phyloP scores from a whole-genome alignment of 2,113 vertebrate species.

The Bolborhynchus lineola region DNA sequence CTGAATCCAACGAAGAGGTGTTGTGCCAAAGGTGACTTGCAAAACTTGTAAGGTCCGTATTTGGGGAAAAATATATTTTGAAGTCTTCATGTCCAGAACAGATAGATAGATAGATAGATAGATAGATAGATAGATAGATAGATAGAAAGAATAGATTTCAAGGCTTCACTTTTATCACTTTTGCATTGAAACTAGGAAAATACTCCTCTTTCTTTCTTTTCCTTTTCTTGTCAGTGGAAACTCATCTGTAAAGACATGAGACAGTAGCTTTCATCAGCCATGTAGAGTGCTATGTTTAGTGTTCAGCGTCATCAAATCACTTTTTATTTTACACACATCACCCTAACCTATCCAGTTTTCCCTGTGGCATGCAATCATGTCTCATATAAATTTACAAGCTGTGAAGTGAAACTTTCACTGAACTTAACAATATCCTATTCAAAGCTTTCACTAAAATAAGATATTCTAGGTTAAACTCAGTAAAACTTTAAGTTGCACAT shows the following conservation, averaged over 20 bases:
- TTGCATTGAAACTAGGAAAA: not conserved
- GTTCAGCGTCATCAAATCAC: not conserved
- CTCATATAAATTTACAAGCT: not conserved
- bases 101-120: fast-evolving
- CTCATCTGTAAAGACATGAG: not conserved
- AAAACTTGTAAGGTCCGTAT: not conserved
- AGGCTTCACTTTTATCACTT: not conserved
- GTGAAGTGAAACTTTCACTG: not conserved
- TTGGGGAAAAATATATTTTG: not conserved
- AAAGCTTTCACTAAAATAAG: not conserved
- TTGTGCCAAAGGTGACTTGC: not conserved
- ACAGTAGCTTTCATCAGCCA: not conserved
- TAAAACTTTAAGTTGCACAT: not conserved
- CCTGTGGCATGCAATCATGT: not conserved
- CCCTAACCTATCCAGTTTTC: not conserved
- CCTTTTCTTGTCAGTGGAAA: not conserved
- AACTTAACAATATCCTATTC: not conserved
- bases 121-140: too few relatives aligned
- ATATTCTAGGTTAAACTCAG: not conserved
- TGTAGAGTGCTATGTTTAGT: not conserved
- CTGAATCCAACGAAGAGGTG: constrained; percentile 6
- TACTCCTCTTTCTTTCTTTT: not conserved
- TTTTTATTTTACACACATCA: not conserved
- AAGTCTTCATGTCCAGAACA: not conserved
- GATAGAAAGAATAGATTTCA: not conserved